These are phyloP conservation scores for Leptarthrus brevirostris DNA, from an alignment of 2,888 invertebrate species.

Conservation along the genomic window DNA sequence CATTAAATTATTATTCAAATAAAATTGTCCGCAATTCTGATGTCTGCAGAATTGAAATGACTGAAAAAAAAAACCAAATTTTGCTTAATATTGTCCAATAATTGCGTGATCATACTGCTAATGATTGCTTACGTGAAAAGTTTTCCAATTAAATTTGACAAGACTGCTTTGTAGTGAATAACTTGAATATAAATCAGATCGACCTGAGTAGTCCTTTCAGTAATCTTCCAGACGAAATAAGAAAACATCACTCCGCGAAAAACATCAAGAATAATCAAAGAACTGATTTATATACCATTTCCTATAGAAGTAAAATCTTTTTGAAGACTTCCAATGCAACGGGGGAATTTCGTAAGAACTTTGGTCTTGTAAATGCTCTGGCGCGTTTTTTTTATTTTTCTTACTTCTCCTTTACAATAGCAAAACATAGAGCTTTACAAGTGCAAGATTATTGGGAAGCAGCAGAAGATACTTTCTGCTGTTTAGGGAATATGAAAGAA, in stretches of 20 bases:
- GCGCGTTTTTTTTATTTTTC: background rate
- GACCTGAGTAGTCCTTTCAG: background rate
- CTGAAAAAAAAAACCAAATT: background rate
- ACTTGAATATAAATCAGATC: background rate
- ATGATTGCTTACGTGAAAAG: background rate
- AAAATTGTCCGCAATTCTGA: background rate
- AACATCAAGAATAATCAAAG: background rate
- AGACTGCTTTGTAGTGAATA: background rate
- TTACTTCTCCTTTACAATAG: constrained; percentile 3
- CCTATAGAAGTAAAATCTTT: background rate
- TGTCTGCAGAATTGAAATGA: background rate
- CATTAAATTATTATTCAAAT: background rate
- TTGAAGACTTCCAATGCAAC: background rate
- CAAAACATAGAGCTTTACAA: background rate
- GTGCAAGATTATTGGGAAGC: constrained; percentile 9
- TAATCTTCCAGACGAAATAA: background rate
- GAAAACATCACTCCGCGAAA: background rate
- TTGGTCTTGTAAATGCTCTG: background rate
- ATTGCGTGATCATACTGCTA: background rate
- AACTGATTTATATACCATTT: background rate
- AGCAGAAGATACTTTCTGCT: background rate
- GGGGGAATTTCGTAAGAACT: background rate
- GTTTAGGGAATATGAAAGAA: constrained; percentile 38
- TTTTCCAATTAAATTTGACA: background rate
- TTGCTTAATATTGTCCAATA: background rate